A percentile compares a stretch with the other conserved stretches of the same genome.
Evolutionary conservation across 1,140 invertebrate genomes (phyloP).

Genomic region (Oreohelix idahoensis): DNA sequence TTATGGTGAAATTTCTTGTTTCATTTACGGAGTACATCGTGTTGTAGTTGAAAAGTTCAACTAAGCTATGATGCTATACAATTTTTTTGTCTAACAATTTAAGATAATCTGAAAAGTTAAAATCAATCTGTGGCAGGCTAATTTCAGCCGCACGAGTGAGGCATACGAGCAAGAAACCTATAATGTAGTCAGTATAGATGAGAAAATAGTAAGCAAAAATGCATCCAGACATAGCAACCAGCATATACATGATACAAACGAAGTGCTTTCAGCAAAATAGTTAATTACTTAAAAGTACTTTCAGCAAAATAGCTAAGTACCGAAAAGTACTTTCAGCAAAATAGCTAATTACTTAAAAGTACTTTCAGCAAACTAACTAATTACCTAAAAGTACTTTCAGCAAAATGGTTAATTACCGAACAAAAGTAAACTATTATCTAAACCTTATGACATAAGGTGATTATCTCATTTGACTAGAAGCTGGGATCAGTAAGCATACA

Average conservation of each 20-base stretch:
- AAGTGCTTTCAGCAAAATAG: no score
- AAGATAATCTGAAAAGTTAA: neutral
- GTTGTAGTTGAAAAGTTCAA: no score
- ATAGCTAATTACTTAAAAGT: neutral
- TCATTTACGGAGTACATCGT: no score
- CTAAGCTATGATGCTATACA: no score
- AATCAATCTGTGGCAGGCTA: neutral
- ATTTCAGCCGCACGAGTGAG: neutral
- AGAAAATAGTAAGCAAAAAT: conserved; percentile 36
- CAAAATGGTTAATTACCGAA: neutral
- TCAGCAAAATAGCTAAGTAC: no score
- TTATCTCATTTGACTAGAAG: conserved; percentile 23
- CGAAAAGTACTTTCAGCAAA: no score
- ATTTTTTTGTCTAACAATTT: no score
- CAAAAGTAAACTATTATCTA: neutral
- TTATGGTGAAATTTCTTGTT: no score
- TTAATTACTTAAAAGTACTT: no score
- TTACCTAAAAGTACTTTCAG: neutral
- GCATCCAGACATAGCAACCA: conserved; percentile 24
- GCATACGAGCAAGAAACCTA: conserved; percentile 6
- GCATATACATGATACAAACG: conserved; percentile 25
- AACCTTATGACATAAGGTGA: neutral
- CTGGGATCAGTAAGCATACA: conserved; percentile 67
- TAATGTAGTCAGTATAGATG: neutral
- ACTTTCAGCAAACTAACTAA: neutral